Evolutionary conservation across 2,113 vertebrate species (phyloP), one percentile per base, ranked within the genome.

Genomic region (Megalops atlanticus): DNA sequence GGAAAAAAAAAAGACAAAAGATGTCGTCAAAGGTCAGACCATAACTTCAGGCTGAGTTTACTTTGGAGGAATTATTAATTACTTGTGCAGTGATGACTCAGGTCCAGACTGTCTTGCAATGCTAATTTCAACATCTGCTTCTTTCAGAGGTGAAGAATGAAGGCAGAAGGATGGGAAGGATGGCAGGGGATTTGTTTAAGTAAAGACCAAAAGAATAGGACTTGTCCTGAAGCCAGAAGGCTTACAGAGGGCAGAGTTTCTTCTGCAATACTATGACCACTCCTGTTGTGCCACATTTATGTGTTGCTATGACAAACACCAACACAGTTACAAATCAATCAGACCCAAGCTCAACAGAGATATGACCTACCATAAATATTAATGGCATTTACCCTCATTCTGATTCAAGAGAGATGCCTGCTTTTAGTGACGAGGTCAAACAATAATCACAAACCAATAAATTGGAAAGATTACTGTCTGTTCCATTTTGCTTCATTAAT

Each of bases 391-490:
- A 24, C 52, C 70, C 84, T 87, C 86, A 88, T 92, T 90, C 77
- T 76, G 81, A 92, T 89, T 86, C 90, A 84, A 74, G 36, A 73
- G 78, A 78, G 80, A 78, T 24, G 58, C 54, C 70, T 41, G 81
- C 89, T 69, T 88, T 90, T 85, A 89, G 86, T 83, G 81, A 85
- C 81, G 87, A 88, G 87, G 88, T 89, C 89, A 88, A 88, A 87
- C 82, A 81, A 86, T 85, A 83, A 91, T 88, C 81, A 77, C 81
- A 45, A 64, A n/a, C 70, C 83, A 74, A 89, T 90, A 88, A 91
- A 91, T 87, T 80, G 39, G 81, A 81, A 69, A 43, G 82, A 81
- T 84, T 80, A 84, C 0, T 78, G 82, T 86, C 86, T 85, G 85
- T 84, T 76, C 38, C 52, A 83, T 88, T 91, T 89, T 91, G 84